phyloP scores from a whole-genome alignment of 1,140 invertebrate genomes.

The Dreissena rostriformis region DNA sequence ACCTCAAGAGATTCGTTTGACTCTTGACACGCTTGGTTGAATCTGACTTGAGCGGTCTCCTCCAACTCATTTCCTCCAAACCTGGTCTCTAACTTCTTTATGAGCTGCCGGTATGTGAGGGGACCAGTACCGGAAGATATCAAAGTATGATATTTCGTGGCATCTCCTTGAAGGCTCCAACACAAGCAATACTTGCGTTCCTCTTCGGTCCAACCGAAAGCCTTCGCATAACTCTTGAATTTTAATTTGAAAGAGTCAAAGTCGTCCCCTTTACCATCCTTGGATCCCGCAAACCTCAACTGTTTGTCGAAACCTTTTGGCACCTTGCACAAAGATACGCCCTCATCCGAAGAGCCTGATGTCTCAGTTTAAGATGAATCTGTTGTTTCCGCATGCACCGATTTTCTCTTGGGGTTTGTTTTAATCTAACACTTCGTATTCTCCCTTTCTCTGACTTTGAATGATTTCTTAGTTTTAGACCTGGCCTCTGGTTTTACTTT shows the following conservation, averaged over 20 bases:
- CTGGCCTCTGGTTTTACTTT: not conserved
- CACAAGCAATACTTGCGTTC: slow-evolving; percentile 4
- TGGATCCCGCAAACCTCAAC: not conserved
- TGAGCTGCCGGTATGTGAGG: not conserved
- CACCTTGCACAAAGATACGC: not conserved
- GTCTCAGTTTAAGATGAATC: not conserved
- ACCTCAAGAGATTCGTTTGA: slow-evolving; percentile 46
- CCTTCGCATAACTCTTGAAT: slow-evolving; percentile 15
- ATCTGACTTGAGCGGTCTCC: slow-evolving; percentile 47
- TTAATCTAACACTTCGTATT: not conserved
- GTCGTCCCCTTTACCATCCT: slow-evolving; percentile 8
- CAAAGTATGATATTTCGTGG: slow-evolving; percentile 17
- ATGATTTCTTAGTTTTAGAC: not conserved
- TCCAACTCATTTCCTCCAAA: slow-evolving; percentile 44
- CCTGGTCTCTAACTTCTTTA: slow-evolving; percentile 39
- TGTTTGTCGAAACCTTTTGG: slow-evolving; percentile 29
- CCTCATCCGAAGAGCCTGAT: not conserved
- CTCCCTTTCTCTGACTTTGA: too few species aligned
- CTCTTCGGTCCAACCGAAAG: slow-evolving; percentile 13
- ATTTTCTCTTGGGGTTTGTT: not conserved
- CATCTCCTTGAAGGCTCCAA: slow-evolving; percentile 16
- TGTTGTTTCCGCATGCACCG: not conserved
- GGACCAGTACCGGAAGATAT: not conserved
- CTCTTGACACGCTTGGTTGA: slow-evolving; percentile 44
- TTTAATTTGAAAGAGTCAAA: slow-evolving; percentile 18